Evolutionary conservation across 1,140 invertebrate genomes (phyloP).

Genomic region (Heliconius himera): DNA sequence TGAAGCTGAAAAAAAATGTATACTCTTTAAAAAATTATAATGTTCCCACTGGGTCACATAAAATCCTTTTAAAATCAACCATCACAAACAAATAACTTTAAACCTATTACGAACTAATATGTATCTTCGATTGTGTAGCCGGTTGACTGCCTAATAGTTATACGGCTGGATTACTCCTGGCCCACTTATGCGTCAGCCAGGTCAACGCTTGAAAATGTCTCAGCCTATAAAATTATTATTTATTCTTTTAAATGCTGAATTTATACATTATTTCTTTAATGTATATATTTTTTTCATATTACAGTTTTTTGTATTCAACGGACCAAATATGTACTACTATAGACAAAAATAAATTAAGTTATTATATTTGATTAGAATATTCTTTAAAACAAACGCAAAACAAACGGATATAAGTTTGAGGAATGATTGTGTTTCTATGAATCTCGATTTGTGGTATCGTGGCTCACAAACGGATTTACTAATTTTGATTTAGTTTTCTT

Average conservation of each 20-base stretch:
- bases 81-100: background rate
- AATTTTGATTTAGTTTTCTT: no score
- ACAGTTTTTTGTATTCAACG: background rate
- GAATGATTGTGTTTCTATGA: no score
- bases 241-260: background rate
- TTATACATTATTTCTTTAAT: background rate
- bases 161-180: slow-evolving; percentile 28
- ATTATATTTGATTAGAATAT: no score
- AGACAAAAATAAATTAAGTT: no score
- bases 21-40: no score
- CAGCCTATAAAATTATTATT: slow-evolving; percentile 10
- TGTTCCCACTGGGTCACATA: background rate
- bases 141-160: slow-evolving; percentile 48
- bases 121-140: slow-evolving; percentile 48
- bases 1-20: no score
- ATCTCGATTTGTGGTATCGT: no score
- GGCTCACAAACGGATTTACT: no score
- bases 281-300: background rate
- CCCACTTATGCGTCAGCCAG: slow-evolving; percentile 33
- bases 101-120: background rate
- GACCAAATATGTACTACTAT: background rate
- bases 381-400: no score
- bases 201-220: slow-evolving; percentile 25
- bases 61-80: background rate
- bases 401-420: no score